Evolutionary conservation across 2,888 invertebrate species (phyloP).

Genomic region (Eulithis prunata): DNA sequence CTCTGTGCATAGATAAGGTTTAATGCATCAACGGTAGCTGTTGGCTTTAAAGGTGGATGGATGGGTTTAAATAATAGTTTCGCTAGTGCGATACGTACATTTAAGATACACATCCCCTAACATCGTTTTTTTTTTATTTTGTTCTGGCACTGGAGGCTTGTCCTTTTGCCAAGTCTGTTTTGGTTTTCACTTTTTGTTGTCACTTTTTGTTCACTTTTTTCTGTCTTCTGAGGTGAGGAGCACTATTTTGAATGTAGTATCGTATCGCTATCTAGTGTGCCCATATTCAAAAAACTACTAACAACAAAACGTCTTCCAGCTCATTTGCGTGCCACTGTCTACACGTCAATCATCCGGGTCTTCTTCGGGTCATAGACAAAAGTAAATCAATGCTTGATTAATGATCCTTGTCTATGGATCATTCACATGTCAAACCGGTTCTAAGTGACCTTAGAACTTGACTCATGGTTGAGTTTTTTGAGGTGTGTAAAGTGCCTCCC

Average conservation of each 20-base stretch:
- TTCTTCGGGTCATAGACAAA: slow-evolving; percentile 55
- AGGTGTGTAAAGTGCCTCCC: neutral
- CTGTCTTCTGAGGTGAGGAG: too few species aligned
- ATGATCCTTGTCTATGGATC: slow-evolving; percentile 63
- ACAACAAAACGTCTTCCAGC: slow-evolving; percentile 46
- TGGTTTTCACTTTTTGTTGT: too few species aligned
- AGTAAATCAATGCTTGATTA: slow-evolving; percentile 69
- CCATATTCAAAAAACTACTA: too few species aligned
- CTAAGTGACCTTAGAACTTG: slow-evolving; percentile 34
- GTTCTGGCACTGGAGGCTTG: too few species aligned
- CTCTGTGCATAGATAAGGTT: slow-evolving; percentile 73
- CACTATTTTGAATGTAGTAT: too few species aligned
- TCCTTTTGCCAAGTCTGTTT: too few species aligned
- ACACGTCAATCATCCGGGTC: slow-evolving; percentile 64
- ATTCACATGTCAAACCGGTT: slow-evolving; percentile 56
- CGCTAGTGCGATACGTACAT: slow-evolving; percentile 20
- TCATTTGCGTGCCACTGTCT: slow-evolving; percentile 79
- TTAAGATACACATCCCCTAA: too few species aligned
- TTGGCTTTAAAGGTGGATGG: slow-evolving; percentile 70
- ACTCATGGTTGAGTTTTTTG: slow-evolving; percentile 11
- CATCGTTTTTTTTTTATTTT: too few species aligned
- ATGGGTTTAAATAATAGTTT: slow-evolving; percentile 61
- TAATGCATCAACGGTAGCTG: slow-evolving; percentile 57
- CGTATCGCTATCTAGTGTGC: too few species aligned
- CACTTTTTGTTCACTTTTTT: too few species aligned